Conservation (phyloP, 2,797 vertebrate species). For the Pseudochaenichthys georgianus region DNA sequence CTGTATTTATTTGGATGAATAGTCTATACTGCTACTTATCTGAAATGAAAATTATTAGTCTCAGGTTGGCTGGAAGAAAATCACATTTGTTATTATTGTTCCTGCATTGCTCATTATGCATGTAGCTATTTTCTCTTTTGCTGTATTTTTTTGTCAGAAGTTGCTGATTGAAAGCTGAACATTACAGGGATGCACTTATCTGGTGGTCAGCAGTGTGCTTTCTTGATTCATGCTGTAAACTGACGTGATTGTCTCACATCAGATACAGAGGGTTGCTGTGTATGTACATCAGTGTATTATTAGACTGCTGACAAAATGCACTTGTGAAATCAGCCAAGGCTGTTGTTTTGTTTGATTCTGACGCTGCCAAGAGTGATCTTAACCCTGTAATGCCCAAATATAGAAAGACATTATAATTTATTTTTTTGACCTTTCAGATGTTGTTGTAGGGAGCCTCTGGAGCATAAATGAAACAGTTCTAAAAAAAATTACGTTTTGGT, state of each 20-base stretch:
- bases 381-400: no score
- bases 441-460: no score
- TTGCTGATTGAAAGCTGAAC: neutral
- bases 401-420: no score
- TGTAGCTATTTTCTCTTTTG: neutral
- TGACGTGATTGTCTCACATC: conserved; percentile 5
- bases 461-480: no score
- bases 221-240: conserved; percentile 24
- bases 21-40: neutral
- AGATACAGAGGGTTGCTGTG: conserved; percentile 10
- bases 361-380: conserved; percentile 10
- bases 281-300: conserved; percentile 33
- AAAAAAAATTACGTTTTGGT: no score
- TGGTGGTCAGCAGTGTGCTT: conserved; percentile 18
- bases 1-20: neutral
- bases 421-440: no score
- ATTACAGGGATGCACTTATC: neutral
- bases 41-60: conserved; percentile 7
- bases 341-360: conserved; percentile 24
- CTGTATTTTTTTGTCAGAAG: neutral
- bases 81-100: neutral
- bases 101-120: neutral
- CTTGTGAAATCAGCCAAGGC: conserved; percentile 42
- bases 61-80: neutral
- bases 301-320: conserved; percentile 34